These are phyloP conservation scores for Dendrophyllia cribrosa DNA, from an alignment of 64 coral and sea anemone species.

Conservation along the genomic window DNA sequence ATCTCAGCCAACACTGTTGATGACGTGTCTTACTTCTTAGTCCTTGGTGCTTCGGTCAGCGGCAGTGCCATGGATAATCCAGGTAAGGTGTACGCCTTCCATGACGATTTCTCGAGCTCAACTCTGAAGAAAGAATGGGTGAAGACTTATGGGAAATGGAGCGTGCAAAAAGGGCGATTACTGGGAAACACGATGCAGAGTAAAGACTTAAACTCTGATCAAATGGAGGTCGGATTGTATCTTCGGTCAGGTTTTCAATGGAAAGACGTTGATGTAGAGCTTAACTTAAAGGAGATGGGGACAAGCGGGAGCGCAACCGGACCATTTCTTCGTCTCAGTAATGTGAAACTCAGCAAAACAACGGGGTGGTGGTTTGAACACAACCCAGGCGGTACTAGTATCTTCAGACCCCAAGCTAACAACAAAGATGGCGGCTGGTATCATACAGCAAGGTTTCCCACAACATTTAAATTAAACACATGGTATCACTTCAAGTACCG, in stretches of 20 bases:
- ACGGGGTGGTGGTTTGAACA: constrained; percentile 91
- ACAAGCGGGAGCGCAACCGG: constrained; percentile 9
- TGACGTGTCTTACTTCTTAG: constrained; percentile 23
- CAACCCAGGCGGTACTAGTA: background rate
- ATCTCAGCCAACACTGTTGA: constrained; percentile 21
- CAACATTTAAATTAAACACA: constrained; percentile 29
- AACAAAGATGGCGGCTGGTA: constrained; percentile 55
- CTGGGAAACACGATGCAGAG: constrained; percentile 44
- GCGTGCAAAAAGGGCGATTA: constrained; percentile 36
- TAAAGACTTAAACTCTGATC: background rate
- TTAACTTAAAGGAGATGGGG: constrained; percentile 65
- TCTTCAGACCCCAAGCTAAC: constrained; percentile 57
- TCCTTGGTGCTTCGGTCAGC: constrained; percentile 31
- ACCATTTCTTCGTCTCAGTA: constrained; percentile 63
- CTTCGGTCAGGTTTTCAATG: constrained; percentile 43
- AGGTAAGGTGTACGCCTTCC: constrained; percentile 42
- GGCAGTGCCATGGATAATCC: constrained; percentile 46
- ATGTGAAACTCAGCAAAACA: constrained; percentile 18
- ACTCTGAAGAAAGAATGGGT: constrained; percentile 33
- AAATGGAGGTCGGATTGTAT: constrained; percentile 17
- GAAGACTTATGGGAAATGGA: constrained; percentile 56
- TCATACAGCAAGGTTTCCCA: constrained; percentile 46
- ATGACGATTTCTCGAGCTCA: constrained; percentile 56
- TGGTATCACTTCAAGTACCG: constrained; percentile 83
- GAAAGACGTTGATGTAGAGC: constrained; percentile 66